Evolutionary conservation across 2,888 invertebrate genomes (phyloP).

Genomic region (Stenodera caucasica): DNA sequence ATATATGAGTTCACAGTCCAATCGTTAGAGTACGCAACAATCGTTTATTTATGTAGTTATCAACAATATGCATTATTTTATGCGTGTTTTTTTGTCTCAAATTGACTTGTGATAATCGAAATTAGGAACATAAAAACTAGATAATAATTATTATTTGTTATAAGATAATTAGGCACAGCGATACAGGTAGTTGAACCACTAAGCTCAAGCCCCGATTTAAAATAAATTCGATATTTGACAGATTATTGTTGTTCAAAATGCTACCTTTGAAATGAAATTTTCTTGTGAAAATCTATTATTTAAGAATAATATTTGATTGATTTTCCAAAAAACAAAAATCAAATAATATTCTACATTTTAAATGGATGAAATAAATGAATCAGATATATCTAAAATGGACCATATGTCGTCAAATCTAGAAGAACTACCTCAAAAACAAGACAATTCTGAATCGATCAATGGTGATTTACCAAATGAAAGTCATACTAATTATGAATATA

Average conservation of each 20-base stretch:
- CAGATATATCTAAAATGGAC: background rate
- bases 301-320: background rate
- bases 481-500: background rate
- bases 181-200: too few species aligned
- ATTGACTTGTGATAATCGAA: too few species aligned
- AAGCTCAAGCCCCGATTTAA: too few species aligned
- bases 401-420: slow-evolving; percentile 1
- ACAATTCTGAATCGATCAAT: background rate
- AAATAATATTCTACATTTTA: background rate
- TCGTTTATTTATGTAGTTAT: too few species aligned
- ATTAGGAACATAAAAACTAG: too few species aligned
- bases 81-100: too few species aligned
- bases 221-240: too few species aligned
- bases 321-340: background rate
- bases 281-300: background rate
- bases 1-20: too few species aligned
- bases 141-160: too few species aligned
- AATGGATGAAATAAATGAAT: background rate
- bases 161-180: too few species aligned
- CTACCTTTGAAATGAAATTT: background rate
- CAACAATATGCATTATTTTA: too few species aligned
- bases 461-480: background rate
- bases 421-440: background rate
- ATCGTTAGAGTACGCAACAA: too few species aligned
- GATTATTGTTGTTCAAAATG: background rate